These are phyloP conservation scores for Cariama cristata DNA, from an alignment of 2,113 vertebrate genomes.

Conservation along the genomic window DNA sequence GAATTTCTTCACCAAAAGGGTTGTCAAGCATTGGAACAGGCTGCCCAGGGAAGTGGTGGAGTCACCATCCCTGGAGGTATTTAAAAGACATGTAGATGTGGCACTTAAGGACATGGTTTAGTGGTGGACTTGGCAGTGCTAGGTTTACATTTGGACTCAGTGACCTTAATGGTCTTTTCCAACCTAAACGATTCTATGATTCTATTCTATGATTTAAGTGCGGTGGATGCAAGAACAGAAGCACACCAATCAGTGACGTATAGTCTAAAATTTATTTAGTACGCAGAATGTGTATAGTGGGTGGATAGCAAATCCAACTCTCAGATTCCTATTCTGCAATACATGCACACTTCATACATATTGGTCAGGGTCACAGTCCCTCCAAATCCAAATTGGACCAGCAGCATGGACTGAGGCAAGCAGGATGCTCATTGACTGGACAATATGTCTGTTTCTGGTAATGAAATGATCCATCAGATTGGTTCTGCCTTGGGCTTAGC, in stretches of 20 bases:
- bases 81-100: background rate
- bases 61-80: background rate
- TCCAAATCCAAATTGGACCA: background rate
- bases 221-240: background rate
- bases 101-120: too few relatives aligned
- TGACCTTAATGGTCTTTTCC: background rate
- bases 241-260: too few relatives aligned
- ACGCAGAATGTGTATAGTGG: rapidly evolving
- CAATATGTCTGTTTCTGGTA: background rate
- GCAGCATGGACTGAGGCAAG: background rate
- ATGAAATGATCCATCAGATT: background rate
- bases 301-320: background rate
- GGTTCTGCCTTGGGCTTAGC: background rate
- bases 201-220: background rate
- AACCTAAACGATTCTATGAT: background rate
- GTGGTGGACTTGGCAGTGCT: background rate
- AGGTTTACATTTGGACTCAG: background rate
- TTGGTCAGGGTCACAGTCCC: background rate
- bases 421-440: background rate
- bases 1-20: background rate
- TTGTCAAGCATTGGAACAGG: background rate
- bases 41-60: background rate
- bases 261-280: background rate
- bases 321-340: background rate
- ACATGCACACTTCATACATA: background rate